These are phyloP conservation scores for Amitus sp. DNA, from an alignment of 2,888 invertebrate genomes.

Conservation along the genomic window DNA sequence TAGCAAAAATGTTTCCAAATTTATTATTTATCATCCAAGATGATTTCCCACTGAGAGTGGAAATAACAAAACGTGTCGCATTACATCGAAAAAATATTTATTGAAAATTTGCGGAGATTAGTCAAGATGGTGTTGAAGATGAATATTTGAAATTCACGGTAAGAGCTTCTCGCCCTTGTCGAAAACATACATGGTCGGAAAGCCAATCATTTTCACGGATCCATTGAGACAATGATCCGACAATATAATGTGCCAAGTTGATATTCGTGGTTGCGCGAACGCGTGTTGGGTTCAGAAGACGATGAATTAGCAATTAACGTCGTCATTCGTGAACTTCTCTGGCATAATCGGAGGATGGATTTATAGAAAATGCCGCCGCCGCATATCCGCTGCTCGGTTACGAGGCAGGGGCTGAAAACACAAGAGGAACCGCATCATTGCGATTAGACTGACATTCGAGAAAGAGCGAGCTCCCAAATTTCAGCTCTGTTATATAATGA, in stretches of 20 bases:
- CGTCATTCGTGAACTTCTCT: conserved; percentile 29
- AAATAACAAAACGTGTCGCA: not conserved
- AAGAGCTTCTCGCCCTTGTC: conserved; percentile 15
- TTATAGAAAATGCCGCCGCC: conserved; percentile 31
- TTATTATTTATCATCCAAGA: too few relatives aligned
- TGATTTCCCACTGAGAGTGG: too few relatives aligned
- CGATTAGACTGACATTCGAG: too few relatives aligned
- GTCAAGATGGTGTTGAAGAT: not conserved
- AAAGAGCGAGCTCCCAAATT: too few relatives aligned
- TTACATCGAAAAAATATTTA: conserved; percentile 12
- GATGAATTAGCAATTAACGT: conserved; percentile 35
- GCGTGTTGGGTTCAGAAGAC: conserved; percentile 26
- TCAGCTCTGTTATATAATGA: not conserved
- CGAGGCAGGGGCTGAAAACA: conserved; percentile 56
- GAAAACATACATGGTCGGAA: conserved; percentile 7
- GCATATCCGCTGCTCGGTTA: conserved; percentile 46
- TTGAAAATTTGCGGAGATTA: conserved; percentile 11
- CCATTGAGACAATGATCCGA: conserved; percentile 28
- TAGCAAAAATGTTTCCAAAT: too few relatives aligned
- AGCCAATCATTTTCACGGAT: conserved; percentile 21
- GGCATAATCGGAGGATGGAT: conserved; percentile 43
- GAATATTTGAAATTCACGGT: conserved; percentile 22
- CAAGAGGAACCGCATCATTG: not conserved
- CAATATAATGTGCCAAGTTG: conserved; percentile 27
- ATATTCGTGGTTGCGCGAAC: conserved; percentile 17